These are phyloP conservation scores for Ondatra zibethicus DNA, from an alignment of 2,113 vertebrate species.

Conservation along the genomic window DNA sequence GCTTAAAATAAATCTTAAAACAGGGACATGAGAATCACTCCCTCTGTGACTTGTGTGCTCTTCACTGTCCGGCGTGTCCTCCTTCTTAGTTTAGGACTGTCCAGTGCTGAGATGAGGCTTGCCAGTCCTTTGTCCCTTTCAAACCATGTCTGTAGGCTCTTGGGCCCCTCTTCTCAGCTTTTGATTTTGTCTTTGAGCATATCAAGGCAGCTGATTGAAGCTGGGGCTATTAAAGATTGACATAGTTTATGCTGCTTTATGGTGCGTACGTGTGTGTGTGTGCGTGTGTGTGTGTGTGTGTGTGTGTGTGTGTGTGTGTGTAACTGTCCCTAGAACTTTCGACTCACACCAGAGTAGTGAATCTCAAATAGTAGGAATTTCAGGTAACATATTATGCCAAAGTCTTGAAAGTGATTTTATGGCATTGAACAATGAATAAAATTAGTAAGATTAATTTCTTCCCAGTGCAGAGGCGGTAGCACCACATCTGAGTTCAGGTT, in stretches of 20 bases:
- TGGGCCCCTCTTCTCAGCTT: background rate
- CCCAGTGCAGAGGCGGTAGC: background rate
- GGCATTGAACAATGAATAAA: background rate
- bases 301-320: background rate
- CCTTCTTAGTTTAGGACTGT: conserved; percentile 6
- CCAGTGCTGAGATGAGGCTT: background rate
- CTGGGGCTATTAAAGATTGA: conserved; percentile 5
- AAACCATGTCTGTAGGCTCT: background rate
- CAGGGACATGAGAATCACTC: background rate
- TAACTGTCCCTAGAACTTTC: conserved; percentile 32
- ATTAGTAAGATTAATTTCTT: conserved; percentile 10
- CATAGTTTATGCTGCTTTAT: background rate
- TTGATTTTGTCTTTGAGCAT: background rate
- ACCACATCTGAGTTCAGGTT: background rate
- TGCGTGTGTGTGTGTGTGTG: background rate
- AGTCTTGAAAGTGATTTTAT: background rate
- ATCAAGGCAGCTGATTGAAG: background rate
- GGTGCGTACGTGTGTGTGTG: background rate
- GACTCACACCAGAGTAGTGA: background rate
- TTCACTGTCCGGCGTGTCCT: conserved; percentile 11
- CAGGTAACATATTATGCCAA: background rate
- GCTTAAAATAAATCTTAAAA: background rate
- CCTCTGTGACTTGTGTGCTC: conserved; percentile 31
- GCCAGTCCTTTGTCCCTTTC: background rate
- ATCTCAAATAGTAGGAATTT: background rate